Evolutionary conservation across 2,797 vertebrate species (phyloP), one percentile per base, ranked within the genome.

Genomic region (Sternotherus odoratus): DNA sequence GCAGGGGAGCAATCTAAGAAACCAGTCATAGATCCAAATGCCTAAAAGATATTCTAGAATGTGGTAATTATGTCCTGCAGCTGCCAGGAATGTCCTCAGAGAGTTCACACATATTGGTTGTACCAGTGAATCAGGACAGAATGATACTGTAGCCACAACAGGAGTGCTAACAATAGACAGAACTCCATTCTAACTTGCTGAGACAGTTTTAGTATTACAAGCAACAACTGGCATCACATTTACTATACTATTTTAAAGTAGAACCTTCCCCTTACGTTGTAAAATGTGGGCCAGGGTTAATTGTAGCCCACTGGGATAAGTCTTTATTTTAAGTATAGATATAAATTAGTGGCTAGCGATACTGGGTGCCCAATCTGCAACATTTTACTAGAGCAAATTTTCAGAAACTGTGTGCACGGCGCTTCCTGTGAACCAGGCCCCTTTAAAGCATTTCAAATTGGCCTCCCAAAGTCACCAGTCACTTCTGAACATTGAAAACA

Each of bases 1-100:
- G 97, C 97, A 97, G 86, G 97, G 98, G 98, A 98, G 96, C 96
- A 95, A 97, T 96, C 97, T 96, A 96, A 97, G 97, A 94, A 97
- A 93, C 96, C 95, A 97, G 96, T 96, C 97, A 94, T 91, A 96
- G 96, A 98, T 96, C 97, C 97, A 97, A 97, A 98, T 95, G 97
- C 98, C 97, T 97, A 94, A 97, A 98, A 98, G 97, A 97, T 97
- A 97, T 95, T 97, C 97, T 97, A 96, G 97, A 97, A 97, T 96
- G 96, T 94, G 92, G 96, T 98, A 98, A 98, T 98, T 98, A 98
- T 80, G 96, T 97, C 98, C 97, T 97, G 96, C 96, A 98, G 97
- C 98, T 97, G 97, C 98, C 97, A 97, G 95, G 95, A 85, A 89
- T 1, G 54, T 96, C 98, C 98, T 98, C 93, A 46, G 96, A 98